Base-by-base conservation (phyloP, 2,113 vertebrate genomes). In the Eudyptes chrysolophus region DNA sequence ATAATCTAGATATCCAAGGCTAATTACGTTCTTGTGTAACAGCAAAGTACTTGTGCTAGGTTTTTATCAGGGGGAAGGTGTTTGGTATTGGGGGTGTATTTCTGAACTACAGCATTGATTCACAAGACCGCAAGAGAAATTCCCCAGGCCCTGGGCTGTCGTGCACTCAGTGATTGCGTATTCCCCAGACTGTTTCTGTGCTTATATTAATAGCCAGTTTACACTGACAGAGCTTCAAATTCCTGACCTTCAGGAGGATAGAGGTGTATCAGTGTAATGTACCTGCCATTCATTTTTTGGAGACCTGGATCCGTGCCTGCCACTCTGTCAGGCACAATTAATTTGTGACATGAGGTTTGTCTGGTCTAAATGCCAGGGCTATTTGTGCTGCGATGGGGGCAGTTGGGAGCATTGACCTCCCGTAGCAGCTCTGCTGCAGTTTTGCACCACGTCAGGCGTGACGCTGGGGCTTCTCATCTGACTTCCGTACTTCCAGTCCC, bases 131-230 rank as follows among this genome's bases (percentile, higher is more conserved):
- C 27, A 81, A 26, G 44, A 48, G 30, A 57, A 81, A 11, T 32
- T 84, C 36, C 60, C 40, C 30, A 52, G 49, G 27, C 82, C 14
- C 15, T 40, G 52, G 15, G 16, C 76, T 74, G 30, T 46, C 79
- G 40, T 1, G 14, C 4, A 10, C 32, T 54, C 52, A 60, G 22
- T 0, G 0, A 11, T 7, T 76, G 12, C 0, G 0, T 57, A 19
- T 49, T 77, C 16, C 36, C 13, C 14, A 34, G 20, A 2, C 44
- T 72, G 22, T 52, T 94, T 74, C 61, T 58, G 0, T 55, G 17
- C 29, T 55, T 93, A 51, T n/a, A n/a, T 74, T 38, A 44, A 27
- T 74, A 66, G 4, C 46, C 38, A 72, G 10, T 49, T 96, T 80
- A 60, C 32, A 49, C 19, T 83, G 58, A 74, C 16, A 70, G 44